Evolutionary conservation across 92 coral and sea anemone species (phyloP).

Genomic region (Plumapathes pennacea): DNA sequence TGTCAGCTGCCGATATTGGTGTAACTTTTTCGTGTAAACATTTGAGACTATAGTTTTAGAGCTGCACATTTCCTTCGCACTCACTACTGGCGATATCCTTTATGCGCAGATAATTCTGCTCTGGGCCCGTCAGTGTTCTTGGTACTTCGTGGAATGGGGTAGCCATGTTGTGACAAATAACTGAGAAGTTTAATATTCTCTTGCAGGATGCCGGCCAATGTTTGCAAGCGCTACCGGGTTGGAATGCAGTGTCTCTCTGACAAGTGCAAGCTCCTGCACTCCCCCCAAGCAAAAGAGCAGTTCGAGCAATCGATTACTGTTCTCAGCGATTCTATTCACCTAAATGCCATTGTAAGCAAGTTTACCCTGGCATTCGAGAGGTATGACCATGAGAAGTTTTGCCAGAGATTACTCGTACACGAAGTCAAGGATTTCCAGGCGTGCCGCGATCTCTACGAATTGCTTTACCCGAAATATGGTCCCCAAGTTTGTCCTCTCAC

Average conservation of each 20-base stretch:
- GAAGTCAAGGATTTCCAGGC: slow-evolving; percentile 43
- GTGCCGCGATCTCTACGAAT: slow-evolving; percentile 41
- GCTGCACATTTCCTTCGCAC: no score
- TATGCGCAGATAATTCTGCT: no score
- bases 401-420: slow-evolving; percentile 15
- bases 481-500: slow-evolving; percentile 33
- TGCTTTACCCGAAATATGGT: slow-evolving; percentile 59
- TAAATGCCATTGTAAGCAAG: slow-evolving; percentile 44
- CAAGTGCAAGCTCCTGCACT: slow-evolving; percentile 43
- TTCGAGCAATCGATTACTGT: slow-evolving; percentile 40
- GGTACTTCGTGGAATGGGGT: no score
- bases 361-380: slow-evolving; percentile 29
- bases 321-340: slow-evolving; percentile 30
- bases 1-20: no score
- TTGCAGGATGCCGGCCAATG: background rate
- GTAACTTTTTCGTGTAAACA: no score
- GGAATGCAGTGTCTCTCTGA: slow-evolving; percentile 34
- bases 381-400: slow-evolving; percentile 24
- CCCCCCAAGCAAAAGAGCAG: slow-evolving; percentile 11
- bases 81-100: no score
- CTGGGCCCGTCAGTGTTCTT: no score
- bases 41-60: no score
- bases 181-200: no score
- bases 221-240: slow-evolving; percentile 34
- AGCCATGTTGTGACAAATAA: no score